Evolutionary conservation across 2,113 vertebrate genomes (phyloP).

Genomic region (Ptilorrhoa leucosticta): DNA sequence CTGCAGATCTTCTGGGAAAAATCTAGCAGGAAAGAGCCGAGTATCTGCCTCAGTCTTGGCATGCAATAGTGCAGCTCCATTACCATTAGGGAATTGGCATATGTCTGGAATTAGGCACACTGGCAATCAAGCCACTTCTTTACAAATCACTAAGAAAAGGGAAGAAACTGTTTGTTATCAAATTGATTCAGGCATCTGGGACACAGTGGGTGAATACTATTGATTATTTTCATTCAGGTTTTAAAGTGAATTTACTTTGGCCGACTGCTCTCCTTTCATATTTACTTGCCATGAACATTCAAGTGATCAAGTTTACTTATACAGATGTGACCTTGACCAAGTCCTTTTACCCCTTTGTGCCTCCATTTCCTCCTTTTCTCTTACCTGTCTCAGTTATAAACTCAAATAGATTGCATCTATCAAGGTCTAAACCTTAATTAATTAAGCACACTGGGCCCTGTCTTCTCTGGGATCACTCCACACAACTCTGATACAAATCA

Average conservation of each 20-base stretch:
- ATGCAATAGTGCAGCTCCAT: slow-evolving; percentile 9
- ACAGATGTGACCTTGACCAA: slow-evolving; percentile 46
- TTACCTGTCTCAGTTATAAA: background rate
- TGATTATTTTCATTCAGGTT: slow-evolving; percentile 53
- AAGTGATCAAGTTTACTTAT: slow-evolving; percentile 29
- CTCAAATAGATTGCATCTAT: background rate
- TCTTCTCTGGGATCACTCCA: background rate
- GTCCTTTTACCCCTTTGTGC: background rate
- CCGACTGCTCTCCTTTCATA: slow-evolving; percentile 16
- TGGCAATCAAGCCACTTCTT: slow-evolving; percentile 53
- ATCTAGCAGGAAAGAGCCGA: slow-evolving; percentile 20
- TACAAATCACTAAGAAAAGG: slow-evolving; percentile 40
- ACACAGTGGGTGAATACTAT: slow-evolving; percentile 16
- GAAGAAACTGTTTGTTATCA: slow-evolving; percentile 49
- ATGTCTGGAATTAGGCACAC: slow-evolving; percentile 52
- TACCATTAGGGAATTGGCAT: slow-evolving; percentile 45
- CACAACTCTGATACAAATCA: background rate
- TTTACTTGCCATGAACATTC: slow-evolving; percentile 10
- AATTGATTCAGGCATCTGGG: slow-evolving; percentile 59
- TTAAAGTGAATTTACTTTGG: slow-evolving; percentile 56
- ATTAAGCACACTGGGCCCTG: background rate
- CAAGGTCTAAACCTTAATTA: background rate
- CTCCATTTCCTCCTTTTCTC: slow-evolving; percentile 3
- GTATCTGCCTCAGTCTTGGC: slow-evolving; percentile 24
- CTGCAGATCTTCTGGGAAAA: slow-evolving; percentile 42